phyloP scores from a whole-genome alignment of 2,888 invertebrate genomes.

The Brachypalpus laphriformis region DNA sequence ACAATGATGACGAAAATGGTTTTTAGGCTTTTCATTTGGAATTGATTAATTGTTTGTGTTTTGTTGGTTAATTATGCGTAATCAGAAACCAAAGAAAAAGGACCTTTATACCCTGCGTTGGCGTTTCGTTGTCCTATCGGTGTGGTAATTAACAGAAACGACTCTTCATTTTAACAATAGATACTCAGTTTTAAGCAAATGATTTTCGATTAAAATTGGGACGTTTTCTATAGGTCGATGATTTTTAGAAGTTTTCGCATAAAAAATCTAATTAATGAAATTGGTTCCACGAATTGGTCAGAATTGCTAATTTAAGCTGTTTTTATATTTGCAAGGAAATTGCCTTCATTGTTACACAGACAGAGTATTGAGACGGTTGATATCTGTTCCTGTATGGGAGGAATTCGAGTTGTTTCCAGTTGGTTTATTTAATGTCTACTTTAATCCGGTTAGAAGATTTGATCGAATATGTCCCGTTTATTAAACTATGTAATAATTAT shows the following conservation, averaged over 20 bases:
- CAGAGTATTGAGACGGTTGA: not conserved
- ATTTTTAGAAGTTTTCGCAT: not conserved
- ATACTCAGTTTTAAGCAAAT: not conserved
- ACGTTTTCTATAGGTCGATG: not conserved
- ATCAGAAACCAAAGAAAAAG: constrained; percentile 2
- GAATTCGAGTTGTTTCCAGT: not conserved
- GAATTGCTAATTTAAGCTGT: not conserved
- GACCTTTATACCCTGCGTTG: constrained; percentile 16
- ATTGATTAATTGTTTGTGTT: constrained; percentile 41
- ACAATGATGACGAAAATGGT: constrained; percentile 1
- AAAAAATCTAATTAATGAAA: constrained; percentile 40
- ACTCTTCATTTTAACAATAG: constrained; percentile 29
- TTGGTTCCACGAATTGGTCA: constrained; percentile 22
- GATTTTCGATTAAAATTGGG: not conserved
- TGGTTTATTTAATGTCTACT: not conserved
- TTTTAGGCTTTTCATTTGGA: constrained; percentile 23
- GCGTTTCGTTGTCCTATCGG: not conserved
- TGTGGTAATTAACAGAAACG: constrained; percentile 54
- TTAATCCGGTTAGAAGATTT: not conserved
- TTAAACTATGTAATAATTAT: too few species aligned
- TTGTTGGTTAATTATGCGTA: constrained; percentile 59
- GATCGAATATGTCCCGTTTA: not conserved
- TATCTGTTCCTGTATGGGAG: not conserved
- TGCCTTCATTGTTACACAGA: not conserved
- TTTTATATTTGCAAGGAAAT: not conserved